Evolutionary conservation across 2,797 vertebrate species (phyloP).

Genomic region (Falco cherrug): DNA sequence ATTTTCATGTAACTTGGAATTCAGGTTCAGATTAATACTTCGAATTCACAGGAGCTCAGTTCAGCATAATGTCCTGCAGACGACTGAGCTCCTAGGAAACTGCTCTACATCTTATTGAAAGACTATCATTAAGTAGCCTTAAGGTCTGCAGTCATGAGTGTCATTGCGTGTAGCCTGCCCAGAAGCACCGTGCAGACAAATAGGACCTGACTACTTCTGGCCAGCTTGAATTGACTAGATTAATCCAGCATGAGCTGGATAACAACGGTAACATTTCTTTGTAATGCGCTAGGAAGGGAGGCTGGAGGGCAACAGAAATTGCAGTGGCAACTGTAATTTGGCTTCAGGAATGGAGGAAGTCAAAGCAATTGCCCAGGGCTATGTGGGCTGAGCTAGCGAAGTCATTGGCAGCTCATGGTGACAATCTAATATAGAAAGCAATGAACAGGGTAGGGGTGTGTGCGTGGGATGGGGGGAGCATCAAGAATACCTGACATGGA

Average conservation of each 20-base stretch:
- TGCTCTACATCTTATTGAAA: slow-evolving; percentile 12
- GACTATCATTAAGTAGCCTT: slow-evolving; percentile 39
- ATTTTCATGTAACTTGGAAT: neutral
- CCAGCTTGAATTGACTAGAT: slow-evolving; percentile 32
- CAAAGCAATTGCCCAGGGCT: slow-evolving; percentile 45
- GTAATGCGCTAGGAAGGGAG: slow-evolving; percentile 22
- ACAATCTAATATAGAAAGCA: neutral
- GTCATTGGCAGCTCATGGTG: neutral
- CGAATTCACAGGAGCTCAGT: neutral
- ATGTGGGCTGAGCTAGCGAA: neutral
- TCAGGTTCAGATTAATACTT: neutral
- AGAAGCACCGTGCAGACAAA: slow-evolving; percentile 29
- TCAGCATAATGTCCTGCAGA: neutral
- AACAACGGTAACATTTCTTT: slow-evolving; percentile 49
- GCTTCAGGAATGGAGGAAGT: neutral
- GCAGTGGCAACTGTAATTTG: slow-evolving; percentile 45
- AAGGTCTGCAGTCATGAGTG: neutral
- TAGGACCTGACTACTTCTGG: slow-evolving; percentile 48
- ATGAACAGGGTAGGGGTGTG: neutral
- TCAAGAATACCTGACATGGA: neutral
- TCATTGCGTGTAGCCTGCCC: neutral
- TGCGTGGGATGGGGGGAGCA: fast-evolving
- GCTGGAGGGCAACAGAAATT: slow-evolving; percentile 49
- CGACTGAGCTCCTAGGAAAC: neutral
- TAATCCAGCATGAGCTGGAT: slow-evolving; percentile 55